Conservation (phyloP, 2,888 invertebrate genomes). For the Orchestes rusci region DNA sequence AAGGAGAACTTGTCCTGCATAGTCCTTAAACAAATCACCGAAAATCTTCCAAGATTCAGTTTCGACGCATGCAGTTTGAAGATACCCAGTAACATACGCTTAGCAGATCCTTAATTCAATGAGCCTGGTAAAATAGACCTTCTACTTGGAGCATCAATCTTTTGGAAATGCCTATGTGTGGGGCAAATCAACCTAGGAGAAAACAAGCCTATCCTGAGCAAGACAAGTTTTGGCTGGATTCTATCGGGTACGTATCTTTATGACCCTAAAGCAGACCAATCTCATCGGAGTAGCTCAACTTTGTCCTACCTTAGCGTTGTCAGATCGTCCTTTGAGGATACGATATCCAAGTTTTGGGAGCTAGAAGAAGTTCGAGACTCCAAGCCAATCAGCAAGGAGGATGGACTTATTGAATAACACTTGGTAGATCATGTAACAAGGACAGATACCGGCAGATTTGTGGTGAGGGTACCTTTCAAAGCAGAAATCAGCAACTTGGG, state of each 20-base stretch:
- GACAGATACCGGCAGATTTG: conserved; percentile 9
- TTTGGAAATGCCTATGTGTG: conserved; percentile 4
- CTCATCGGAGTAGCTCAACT: neutral
- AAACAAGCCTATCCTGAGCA: neutral
- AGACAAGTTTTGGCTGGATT: conserved; percentile 2
- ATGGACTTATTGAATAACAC: neutral
- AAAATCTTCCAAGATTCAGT: neutral
- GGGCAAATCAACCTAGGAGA: conserved; percentile 3
- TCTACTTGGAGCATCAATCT: conserved; percentile 1
- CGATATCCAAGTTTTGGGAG: conserved; percentile 1
- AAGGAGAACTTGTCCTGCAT: neutral
- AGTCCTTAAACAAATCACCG: neutral
- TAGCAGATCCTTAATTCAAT: conserved; percentile 6
- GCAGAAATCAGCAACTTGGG: conserved; percentile 6
- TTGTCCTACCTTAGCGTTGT: neutral
- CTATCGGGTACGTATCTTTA: conserved; percentile 3
- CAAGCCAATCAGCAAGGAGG: neutral
- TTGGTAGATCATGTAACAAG: neutral
- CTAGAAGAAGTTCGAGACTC: neutral
- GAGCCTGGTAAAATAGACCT: neutral
- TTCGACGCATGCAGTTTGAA: neutral
- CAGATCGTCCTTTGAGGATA: neutral
- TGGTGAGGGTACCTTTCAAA: conserved; percentile 19
- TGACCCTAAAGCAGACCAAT: neutral
- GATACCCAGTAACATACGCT: neutral